Percentiles rank a stretch among this genome's conserved stretches.
Conservation (phyloP, 2,888 invertebrate species). For the Chouioia cunea region DNA sequence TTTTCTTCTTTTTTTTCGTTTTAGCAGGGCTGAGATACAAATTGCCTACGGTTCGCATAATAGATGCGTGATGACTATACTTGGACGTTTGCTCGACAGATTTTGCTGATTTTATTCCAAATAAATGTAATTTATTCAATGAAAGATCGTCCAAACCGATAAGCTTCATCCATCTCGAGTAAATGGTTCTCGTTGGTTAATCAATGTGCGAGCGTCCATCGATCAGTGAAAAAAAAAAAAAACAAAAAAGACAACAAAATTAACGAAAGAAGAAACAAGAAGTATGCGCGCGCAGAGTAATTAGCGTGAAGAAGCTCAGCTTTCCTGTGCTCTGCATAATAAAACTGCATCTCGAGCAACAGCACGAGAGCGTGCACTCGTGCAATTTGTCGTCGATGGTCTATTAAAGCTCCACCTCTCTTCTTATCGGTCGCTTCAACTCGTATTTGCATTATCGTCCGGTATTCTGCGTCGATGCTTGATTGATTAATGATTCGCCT, state of each 20-base stretch:
- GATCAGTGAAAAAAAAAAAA: slow-evolving; percentile 17
- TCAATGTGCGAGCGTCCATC: slow-evolving; percentile 20
- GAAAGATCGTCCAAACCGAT: no score
- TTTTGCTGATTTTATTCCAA: no score
- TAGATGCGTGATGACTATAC: no score
- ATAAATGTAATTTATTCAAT: no score
- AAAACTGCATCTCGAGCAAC: slow-evolving; percentile 17
- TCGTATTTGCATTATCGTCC: slow-evolving; percentile 43
- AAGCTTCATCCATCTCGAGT: no score
- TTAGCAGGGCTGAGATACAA: no score
- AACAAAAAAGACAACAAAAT: background rate
- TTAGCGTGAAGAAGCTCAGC: slow-evolving; percentile 33
- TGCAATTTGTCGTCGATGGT: slow-evolving; percentile 43
- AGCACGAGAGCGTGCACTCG: slow-evolving; percentile 20
- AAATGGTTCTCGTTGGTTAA: slow-evolving; percentile 8
- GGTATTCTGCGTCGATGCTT: slow-evolving; percentile 28
- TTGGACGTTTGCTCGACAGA: no score
- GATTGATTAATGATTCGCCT: slow-evolving; percentile 43
- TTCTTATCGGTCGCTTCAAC: slow-evolving; percentile 29
- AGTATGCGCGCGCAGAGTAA: slow-evolving; percentile 29
- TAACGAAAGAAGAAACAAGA: slow-evolving; percentile 1
- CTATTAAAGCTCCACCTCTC: slow-evolving; percentile 34
- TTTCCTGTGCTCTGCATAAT: slow-evolving; percentile 3
- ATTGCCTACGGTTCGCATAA: no score
- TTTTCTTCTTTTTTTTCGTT: no score